phyloP scores from a whole-genome alignment of 2,888 invertebrate genomes.

The Allacma fusca region DNA sequence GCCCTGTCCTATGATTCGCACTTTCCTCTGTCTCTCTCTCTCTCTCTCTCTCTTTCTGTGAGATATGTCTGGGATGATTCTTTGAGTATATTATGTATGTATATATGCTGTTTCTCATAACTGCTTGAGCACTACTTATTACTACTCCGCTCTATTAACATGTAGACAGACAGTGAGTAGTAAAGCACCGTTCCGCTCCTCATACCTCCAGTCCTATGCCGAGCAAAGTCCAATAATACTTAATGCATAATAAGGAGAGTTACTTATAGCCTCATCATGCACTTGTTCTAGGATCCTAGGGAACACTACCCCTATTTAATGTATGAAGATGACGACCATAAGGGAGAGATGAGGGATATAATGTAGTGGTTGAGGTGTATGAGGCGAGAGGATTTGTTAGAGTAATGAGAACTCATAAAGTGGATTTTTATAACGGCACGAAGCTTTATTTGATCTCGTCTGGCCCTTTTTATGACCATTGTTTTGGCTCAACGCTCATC shows the following conservation, averaged over 20 bases:
- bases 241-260: no score
- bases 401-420: conserved; percentile 60
- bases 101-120: no score
- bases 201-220: neutral
- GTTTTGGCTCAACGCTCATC: conserved; percentile 46
- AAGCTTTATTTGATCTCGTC: conserved; percentile 60
- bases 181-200: conserved; percentile 3
- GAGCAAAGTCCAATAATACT: no score
- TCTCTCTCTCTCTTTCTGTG: neutral
- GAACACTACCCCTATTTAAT: no score
- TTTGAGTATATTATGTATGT: neutral
- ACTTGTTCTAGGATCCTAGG: no score
- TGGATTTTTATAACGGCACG: conserved; percentile 58
- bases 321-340: no score
- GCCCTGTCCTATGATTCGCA: neutral
- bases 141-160: no score
- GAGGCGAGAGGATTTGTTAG: neutral
- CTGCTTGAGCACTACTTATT: no score
- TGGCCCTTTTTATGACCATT: conserved; percentile 59
- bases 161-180: neutral
- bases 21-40: neutral
- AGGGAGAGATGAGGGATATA: no score
- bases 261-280: no score
- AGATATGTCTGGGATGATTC: neutral
- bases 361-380: no score